Base-by-base conservation (phyloP, 2,888 invertebrate genomes). In the Serripes groenlandicus region DNA sequence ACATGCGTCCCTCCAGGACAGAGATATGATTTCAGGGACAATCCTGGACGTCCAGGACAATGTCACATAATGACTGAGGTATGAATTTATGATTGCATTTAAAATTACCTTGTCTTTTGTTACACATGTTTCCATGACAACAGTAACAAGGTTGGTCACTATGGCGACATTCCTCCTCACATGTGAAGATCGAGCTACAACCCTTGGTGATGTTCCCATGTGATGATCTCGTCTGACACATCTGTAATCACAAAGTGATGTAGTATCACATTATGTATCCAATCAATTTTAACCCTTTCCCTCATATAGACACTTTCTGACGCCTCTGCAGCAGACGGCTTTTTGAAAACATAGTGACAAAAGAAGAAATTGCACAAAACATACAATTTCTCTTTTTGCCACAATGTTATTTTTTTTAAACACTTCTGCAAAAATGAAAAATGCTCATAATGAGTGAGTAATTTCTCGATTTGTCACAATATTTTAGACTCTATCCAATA, bases 101-200 rank as follows among this genome's bases (percentile, higher is more conserved):
- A 21, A 34, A 49, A 21, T 32, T 77, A 81, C 81, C 73, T 69
- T 34, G 23, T 30, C 52, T 42, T 54, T 77, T 73, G 62, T 83
- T 83, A 80, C 83, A 83, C 37, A 32, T 64, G 32, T 77, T 34
- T 21, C 83, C 83, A 58, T 75, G 77, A 37, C 83, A 83, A 77
- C 83, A 83, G 60, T 77, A 83, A 70, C 83, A 83, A 64, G 69
- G 73, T 23, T 35, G 60, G 58, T 60, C 56, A 58, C 74, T 71
- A 30, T 66, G 70, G 11, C 56, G 54, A 66, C 83, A 83, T 26
- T 77, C 71, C 58, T 83, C 77, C n/a, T 80, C 75, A 77, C 83
- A 83, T 11, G 83, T 74, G 34, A 78, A 56, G 11, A 66, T 32
- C 4, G 77, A 75, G 18, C 28, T 30, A 60, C 83, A 83, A 28